Base-by-base conservation (phyloP, 2,888 invertebrate genomes). In the Isotomurus palustris region DNA sequence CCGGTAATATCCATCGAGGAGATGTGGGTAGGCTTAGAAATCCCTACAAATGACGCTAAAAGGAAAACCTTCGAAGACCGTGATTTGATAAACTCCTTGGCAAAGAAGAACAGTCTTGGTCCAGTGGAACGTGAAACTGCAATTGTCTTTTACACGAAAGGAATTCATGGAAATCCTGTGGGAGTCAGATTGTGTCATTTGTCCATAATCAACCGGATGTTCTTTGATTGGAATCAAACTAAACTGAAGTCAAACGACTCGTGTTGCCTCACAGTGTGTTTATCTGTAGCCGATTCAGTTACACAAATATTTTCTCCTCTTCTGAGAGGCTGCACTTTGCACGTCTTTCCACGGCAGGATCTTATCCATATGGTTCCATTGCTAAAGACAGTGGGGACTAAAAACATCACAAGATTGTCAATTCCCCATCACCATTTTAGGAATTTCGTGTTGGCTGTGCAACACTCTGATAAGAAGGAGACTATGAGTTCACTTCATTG, bases 61-160 rank as follows among this genome's bases (percentile, higher is more conserved):
- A 41, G 32, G 32, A 48, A 45, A 29, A 49, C 47, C 8, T 56
- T 50, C n/a, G 48, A 44, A 43, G 43, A 57, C 19, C 25, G 24
- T 22, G 8, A 10, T 14, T 14, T 10, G 32, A 14, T 32, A 8
- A 22, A 8, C 19, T 10, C 8, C 6, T 6, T 6, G 17, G 28
- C 35, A 5, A 25, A 38, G 14, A 12, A 50, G 14, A 21, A 40
- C 2, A n/a, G n/a, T n/a, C n/a, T n/a, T n/a, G n/a, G n/a, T n/a
- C 4, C 19, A 17, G 40, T 38, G 12, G 4, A 28, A 5, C 10
- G 32, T 1, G 43, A 63, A 10, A 60, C 86, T 10, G 87, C 84
- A 0, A 82, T 87, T 35, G 83, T 90, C 12, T 76, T 89, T 19
- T 90, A 89, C 71, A 90, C 90, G 28, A 91, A 91, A 22, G 92